Evolutionary conservation across 2,888 invertebrate genomes (phyloP).

Genomic region (Atrina japonica): DNA sequence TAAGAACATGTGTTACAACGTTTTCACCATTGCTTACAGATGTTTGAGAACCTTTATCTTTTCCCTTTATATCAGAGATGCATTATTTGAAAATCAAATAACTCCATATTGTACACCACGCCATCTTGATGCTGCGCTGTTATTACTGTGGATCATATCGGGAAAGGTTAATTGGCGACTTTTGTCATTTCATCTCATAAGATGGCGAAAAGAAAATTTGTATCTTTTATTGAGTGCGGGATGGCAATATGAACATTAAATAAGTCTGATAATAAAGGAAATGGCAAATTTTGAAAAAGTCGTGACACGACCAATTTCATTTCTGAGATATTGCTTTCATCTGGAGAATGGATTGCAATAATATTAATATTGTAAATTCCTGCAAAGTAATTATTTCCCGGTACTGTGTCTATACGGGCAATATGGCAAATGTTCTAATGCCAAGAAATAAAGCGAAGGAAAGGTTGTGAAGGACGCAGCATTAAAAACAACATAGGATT

Average conservation of each 20-base stretch:
- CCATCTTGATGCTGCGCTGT: no score
- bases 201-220: no score
- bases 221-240: no score
- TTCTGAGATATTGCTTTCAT: slow-evolving; percentile 16
- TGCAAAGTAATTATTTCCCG: slow-evolving; percentile 10
- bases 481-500: background rate
- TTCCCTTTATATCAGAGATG: no score
- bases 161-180: no score
- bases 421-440: background rate
- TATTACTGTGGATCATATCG: no score
- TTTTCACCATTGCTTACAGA: no score
- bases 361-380: slow-evolving; percentile 18
- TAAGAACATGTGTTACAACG: no score
- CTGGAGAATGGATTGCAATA: slow-evolving; percentile 1
- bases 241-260: background rate
- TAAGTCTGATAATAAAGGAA: slow-evolving; percentile 4
- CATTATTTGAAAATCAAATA: no score
- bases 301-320: slow-evolving; percentile 14
- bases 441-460: background rate
- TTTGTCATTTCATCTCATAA: no score
- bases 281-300: slow-evolving; percentile 16
- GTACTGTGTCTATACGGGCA: slow-evolving; percentile 1
- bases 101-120: no score
- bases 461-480: background rate
- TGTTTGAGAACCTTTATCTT: no score